Base-by-base conservation (phyloP, 1,140 invertebrate species). In the Paraescarpia echinospica region DNA sequence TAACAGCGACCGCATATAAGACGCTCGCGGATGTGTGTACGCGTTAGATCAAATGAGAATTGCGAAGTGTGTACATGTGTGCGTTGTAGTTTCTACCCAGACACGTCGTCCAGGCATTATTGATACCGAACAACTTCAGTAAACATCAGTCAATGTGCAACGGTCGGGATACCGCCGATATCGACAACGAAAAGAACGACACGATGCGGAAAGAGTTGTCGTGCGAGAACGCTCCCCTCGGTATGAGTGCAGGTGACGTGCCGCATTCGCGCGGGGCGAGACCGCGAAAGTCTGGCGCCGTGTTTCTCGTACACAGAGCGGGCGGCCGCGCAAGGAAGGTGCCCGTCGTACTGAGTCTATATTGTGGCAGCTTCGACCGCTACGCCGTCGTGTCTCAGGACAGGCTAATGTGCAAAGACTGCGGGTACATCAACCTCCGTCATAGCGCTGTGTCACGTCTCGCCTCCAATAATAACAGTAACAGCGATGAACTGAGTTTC, bases 301-400 rank as follows among this genome's bases (percentile, higher is more conserved):
- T 34, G 18, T 35, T 77, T 18, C 59, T 77, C 59, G 8, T 77
- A 1, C 14, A 77, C 22, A 6, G 59, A 31, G 34, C 91, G 35
- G 34, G 34, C 34, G 91, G 91, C 41, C 33, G 33, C 27, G 34
- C 33, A 1, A 8, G 33, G 33, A 35, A 59, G n/a, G 35, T 91
- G 34, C 91, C 34, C 22, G 91, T 91, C 91, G 48, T 91, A 1
- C 14, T 91, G 91, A 91, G 41, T 18, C 34, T 91, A 14, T 91
- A 91, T 34, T 41, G 34, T 12, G 48, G 34, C 34, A 35, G 35
- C 33, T 91, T 91, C 48, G 91, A 48, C 35, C 91, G 91, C 14
- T 91, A 91, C 48, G 91, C 91, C 33, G 91, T 91, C 34, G 48
- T 91, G 14, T 91, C 91, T 5, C 91, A 91, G 91, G 91, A 91